These are phyloP conservation scores for Oscheius onirici DNA, from an alignment of 2,888 invertebrate species.

Conservation along the genomic window DNA sequence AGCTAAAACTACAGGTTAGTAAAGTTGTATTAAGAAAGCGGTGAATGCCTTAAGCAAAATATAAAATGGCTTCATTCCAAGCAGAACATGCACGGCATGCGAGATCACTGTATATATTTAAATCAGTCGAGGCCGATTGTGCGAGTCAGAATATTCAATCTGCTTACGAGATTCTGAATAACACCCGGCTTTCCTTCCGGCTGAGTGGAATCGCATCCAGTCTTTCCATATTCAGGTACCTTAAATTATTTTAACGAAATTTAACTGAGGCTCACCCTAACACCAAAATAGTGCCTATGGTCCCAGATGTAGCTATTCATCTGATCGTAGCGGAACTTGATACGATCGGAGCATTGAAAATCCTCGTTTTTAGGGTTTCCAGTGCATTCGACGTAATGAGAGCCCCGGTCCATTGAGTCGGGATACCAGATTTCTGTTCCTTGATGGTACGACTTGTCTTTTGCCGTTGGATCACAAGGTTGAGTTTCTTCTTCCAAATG, in stretches of 20 bases:
- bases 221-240: conserved; percentile 50
- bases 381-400: conserved; percentile 58
- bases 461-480: conserved; percentile 43
- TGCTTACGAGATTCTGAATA: conserved; percentile 45
- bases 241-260: background rate
- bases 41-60: background rate
- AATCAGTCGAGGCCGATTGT: conserved; percentile 43
- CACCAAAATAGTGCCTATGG: conserved; percentile 66
- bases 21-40: background rate
- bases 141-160: conserved; percentile 47
- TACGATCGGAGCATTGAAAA: conserved; percentile 59
- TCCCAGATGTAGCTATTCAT: conserved; percentile 59
- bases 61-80: conserved; percentile 20
- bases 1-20: conserved; percentile 25
- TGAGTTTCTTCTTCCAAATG: conserved; percentile 43
- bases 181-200: conserved; percentile 50
- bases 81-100: conserved; percentile 25
- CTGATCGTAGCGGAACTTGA: conserved; percentile 57
- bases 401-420: conserved; percentile 53
- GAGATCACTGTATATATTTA: conserved; percentile 15
- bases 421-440: conserved; percentile 67
- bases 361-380: conserved; percentile 65
- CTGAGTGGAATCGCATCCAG: conserved; percentile 52
- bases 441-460: conserved; percentile 60
- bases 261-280: conserved; percentile 42